Percentiles rank a stretch among this genome's conserved stretches.
phyloP scores from a whole-genome alignment of 2,888 invertebrate genomes.

The Amorpha juglandis region DNA sequence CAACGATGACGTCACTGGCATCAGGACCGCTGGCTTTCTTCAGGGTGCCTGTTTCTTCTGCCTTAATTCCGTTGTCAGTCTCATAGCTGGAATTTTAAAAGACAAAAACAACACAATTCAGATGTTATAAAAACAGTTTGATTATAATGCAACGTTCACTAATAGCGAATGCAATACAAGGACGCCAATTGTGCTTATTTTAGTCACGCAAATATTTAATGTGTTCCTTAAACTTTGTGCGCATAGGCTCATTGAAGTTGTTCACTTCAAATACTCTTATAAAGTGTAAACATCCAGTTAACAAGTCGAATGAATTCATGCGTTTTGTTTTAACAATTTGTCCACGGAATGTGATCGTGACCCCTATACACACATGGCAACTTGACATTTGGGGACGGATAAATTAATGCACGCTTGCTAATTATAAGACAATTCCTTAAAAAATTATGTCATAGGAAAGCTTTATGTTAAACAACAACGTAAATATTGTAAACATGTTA shows the following conservation, averaged over 20 bases:
- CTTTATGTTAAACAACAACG: background rate
- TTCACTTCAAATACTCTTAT: background rate
- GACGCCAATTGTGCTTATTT: constrained; percentile 15
- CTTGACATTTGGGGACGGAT: constrained; percentile 17
- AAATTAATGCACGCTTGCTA: constrained; percentile 21
- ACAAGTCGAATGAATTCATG: constrained; percentile 10
- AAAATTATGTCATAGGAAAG: constrained; percentile 24
- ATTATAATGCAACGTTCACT: constrained; percentile 4
- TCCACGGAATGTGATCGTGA: constrained; percentile 25
- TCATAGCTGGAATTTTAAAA: constrained; percentile 85
- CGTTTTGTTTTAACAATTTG: constrained; percentile 18
- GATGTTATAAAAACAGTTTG: background rate
- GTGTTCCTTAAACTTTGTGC: constrained; percentile 22
- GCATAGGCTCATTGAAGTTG: constrained; percentile 18
- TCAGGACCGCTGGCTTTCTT: constrained; percentile 89
- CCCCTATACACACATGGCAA: constrained; percentile 20
- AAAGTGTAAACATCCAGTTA: constrained; percentile 1
- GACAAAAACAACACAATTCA: background rate
- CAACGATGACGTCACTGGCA: constrained; percentile 86
- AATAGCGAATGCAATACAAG: constrained; percentile 16
- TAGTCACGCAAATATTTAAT: constrained; percentile 22
- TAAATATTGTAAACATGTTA: constrained; percentile 11
- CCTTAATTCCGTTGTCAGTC: constrained; percentile 92
- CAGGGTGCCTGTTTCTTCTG: constrained; percentile 90
- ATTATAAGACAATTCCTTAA: constrained; percentile 23